phyloP scores from a whole-genome alignment of 2,797 vertebrate species.

The Tenualosa thibaudeaui region DNA sequence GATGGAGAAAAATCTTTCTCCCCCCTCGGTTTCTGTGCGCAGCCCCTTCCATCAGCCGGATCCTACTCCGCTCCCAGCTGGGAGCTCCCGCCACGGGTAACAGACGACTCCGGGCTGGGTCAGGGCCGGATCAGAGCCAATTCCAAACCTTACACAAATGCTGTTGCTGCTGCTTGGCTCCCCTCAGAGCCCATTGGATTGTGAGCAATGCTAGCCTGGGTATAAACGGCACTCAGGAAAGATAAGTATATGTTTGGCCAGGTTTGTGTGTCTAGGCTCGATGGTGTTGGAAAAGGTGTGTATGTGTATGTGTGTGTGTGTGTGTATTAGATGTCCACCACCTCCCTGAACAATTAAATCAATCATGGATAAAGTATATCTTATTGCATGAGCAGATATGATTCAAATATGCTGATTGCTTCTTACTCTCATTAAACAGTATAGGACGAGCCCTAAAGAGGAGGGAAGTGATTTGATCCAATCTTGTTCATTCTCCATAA shows the following conservation, averaged over 20 bases:
- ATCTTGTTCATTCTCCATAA: too few species aligned
- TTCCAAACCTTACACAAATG: not conserved
- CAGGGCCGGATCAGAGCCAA: not conserved
- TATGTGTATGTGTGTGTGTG: too few species aligned
- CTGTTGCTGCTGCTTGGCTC: not conserved
- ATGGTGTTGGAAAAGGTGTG: too few species aligned
- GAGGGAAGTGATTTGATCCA: not conserved
- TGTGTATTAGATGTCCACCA: too few species aligned
- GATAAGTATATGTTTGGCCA: constrained; percentile 10
- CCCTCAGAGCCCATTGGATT: not conserved
- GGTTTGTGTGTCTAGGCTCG: not conserved
- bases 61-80: not conserved
- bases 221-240: not conserved
- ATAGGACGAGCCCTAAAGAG: not conserved
- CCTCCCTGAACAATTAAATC: not conserved
- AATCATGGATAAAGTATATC: not conserved
- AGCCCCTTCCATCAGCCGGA: not conserved
- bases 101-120: not conserved
- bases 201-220: not conserved
- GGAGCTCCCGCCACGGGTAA: not conserved
- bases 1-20: not conserved
- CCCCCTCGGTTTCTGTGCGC: not conserved
- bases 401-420: not conserved
- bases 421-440: not conserved
- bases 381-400: not conserved